phyloP scores from a whole-genome alignment of 2,797 vertebrate species.

The Pseudopleuronectes americanus region DNA sequence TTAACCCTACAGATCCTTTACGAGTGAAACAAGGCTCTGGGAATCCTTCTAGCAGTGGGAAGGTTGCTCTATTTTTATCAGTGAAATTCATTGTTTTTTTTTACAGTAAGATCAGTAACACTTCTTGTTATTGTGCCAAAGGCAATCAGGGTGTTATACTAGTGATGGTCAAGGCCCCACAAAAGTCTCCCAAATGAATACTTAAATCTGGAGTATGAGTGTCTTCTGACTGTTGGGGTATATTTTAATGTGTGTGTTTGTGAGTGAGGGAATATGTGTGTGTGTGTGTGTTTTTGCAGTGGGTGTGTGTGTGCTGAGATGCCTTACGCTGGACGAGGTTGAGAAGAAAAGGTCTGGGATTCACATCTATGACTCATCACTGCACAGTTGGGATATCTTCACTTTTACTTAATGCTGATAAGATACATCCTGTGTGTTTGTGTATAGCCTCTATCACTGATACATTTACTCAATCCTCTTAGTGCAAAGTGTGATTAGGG shows the following conservation, averaged over 20 bases:
- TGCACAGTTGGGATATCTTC: slow-evolving; percentile 64
- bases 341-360: slow-evolving; percentile 53
- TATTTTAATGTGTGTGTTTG: slow-evolving; percentile 32
- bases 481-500: slow-evolving; percentile 74
- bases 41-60: slow-evolving; percentile 53
- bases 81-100: slow-evolving; percentile 42
- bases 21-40: slow-evolving; percentile 32
- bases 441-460: slow-evolving; percentile 63
- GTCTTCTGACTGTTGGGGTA: slow-evolving; percentile 51
- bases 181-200: slow-evolving; percentile 56
- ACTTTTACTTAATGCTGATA: slow-evolving; percentile 62
- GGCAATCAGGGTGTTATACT: slow-evolving; percentile 51
- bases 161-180: slow-evolving; percentile 42
- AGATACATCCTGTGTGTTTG: slow-evolving; percentile 69
- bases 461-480: slow-evolving; percentile 71
- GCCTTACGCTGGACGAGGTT: slow-evolving; percentile 53
- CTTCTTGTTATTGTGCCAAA: slow-evolving; percentile 48
- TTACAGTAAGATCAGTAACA: slow-evolving; percentile 41
- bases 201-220: slow-evolving; percentile 53
- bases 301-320: slow-evolving; percentile 34
- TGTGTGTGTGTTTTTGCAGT: slow-evolving; percentile 21
- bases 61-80: slow-evolving; percentile 39
- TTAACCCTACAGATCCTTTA: slow-evolving; percentile 35
- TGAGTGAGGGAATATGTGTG: background rate
- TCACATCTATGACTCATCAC: slow-evolving; percentile 56